A percentile compares a stretch with the other conserved stretches of the same genome.
Conservation (phyloP, 2,797 vertebrate genomes). For the Acanthopagrus latus region DNA sequence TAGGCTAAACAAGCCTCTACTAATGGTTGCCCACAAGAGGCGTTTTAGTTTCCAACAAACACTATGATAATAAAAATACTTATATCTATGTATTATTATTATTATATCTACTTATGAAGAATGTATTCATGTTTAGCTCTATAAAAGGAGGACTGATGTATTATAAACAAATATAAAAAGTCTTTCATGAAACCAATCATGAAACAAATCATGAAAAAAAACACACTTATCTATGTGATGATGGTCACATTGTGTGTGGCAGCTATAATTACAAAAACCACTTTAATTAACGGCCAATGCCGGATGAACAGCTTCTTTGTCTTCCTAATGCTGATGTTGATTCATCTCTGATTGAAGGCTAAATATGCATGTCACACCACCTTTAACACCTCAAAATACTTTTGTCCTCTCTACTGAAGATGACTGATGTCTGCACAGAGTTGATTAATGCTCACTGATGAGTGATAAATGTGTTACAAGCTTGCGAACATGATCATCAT, state of each 20-base stretch:
- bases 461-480: slow-evolving; percentile 23
- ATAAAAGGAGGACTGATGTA: no score
- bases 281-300: slow-evolving; percentile 15
- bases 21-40: background rate
- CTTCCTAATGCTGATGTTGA: background rate
- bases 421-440: slow-evolving; percentile 27
- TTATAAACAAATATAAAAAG: background rate
- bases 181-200: background rate
- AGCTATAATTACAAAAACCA: slow-evolving; percentile 26
- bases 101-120: background rate
- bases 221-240: background rate
- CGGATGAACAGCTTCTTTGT: slow-evolving; percentile 42
- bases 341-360: slow-evolving; percentile 1
- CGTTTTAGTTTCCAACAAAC: background rate
- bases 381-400: slow-evolving; percentile 26
- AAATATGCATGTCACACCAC: slow-evolving; percentile 28
- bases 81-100: no score
- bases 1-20: no score
- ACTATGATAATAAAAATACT: background rate
- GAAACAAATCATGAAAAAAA: no score
- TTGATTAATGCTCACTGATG: slow-evolving; percentile 44
- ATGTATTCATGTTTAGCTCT: background rate
- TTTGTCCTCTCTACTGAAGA: slow-evolving; percentile 10
- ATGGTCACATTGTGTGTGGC: background rate
- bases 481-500: slow-evolving; percentile 6